phyloP scores from a whole-genome alignment of 2,888 invertebrate genomes.

The Plebejus melissa region DNA sequence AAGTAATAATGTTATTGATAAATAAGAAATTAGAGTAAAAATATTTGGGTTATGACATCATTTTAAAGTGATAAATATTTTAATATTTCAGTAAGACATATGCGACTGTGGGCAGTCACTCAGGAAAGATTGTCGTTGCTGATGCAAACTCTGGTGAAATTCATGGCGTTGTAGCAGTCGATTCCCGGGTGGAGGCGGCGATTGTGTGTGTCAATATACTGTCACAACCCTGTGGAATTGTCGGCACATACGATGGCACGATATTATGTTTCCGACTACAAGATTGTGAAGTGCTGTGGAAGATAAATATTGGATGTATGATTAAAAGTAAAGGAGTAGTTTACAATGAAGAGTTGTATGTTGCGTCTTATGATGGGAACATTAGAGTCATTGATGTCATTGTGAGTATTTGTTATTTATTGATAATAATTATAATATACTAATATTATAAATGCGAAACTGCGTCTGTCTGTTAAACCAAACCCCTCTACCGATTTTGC shows the following conservation, averaged over 20 bases:
- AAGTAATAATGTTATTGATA: too few species aligned
- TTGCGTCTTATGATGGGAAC: slow-evolving; percentile 86
- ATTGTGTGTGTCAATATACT: slow-evolving; percentile 58
- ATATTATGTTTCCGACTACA: slow-evolving; percentile 82
- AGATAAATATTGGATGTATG: slow-evolving; percentile 77
- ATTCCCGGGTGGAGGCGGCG: slow-evolving; percentile 86
- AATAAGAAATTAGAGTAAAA: too few species aligned
- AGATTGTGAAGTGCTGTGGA: slow-evolving; percentile 80
- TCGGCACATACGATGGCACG: slow-evolving; percentile 88
- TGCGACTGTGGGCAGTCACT: slow-evolving; percentile 80
- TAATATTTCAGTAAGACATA: slow-evolving; percentile 57
- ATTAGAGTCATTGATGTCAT: slow-evolving; percentile 78
- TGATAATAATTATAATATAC: neutral
- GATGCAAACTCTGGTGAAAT: slow-evolving; percentile 73
- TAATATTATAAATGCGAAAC: neutral
- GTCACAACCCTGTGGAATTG: slow-evolving; percentile 69
- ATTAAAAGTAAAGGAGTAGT: slow-evolving; percentile 80
- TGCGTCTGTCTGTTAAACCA: neutral
- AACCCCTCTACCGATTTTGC: too few species aligned
- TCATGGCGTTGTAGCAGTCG: slow-evolving; percentile 71
- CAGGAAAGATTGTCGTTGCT: slow-evolving; percentile 82
- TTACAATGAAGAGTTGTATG: slow-evolving; percentile 68
- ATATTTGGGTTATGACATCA: neutral
- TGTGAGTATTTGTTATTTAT: slow-evolving; percentile 53
- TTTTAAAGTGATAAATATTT: neutral